Evolutionary conservation across 35 echinoderm and acorn worm genomes (phyloP).

Genomic region (Stichopus chloronotus): DNA sequence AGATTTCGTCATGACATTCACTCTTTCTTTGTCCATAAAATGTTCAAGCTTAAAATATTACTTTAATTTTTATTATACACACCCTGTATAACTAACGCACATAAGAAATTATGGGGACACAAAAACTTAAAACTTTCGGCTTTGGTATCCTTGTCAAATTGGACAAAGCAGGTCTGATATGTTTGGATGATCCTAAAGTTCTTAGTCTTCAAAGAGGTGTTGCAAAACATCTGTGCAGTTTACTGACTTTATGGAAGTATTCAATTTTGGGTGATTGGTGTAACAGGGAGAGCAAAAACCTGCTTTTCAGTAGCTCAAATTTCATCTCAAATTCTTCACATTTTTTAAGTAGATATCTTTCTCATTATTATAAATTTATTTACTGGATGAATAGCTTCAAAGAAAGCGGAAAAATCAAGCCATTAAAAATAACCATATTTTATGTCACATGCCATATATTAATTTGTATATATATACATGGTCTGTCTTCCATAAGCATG

Average conservation of each 20-base stretch:
- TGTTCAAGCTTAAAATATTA: conserved; percentile 4
- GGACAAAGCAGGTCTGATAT: neutral
- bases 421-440: conserved; percentile 14
- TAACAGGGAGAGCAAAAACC: neutral
- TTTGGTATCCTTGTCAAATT: conserved; percentile 8
- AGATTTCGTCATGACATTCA: neutral
- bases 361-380: neutral
- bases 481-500: neutral
- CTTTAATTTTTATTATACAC: neutral
- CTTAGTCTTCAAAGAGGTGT: conserved; percentile 6
- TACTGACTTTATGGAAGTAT: neutral
- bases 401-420: neutral
- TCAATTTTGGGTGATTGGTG: neutral
- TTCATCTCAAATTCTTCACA: conserved; percentile 2
- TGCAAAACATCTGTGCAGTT: neutral
- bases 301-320: neutral
- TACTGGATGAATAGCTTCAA: neutral
- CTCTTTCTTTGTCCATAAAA: neutral
- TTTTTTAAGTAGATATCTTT: neutral
- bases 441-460: neutral
- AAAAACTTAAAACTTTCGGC: conserved; percentile 9
- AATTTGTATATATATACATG: neutral
- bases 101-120: conserved; percentile 4
- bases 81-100: neutral
- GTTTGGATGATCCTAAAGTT: conserved; percentile 15